Percentiles rank a stretch among this genome's conserved stretches.
These are phyloP conservation scores for Loxodonta africana DNA, from an alignment of 2,113 vertebrate species.

Conservation along the genomic window DNA sequence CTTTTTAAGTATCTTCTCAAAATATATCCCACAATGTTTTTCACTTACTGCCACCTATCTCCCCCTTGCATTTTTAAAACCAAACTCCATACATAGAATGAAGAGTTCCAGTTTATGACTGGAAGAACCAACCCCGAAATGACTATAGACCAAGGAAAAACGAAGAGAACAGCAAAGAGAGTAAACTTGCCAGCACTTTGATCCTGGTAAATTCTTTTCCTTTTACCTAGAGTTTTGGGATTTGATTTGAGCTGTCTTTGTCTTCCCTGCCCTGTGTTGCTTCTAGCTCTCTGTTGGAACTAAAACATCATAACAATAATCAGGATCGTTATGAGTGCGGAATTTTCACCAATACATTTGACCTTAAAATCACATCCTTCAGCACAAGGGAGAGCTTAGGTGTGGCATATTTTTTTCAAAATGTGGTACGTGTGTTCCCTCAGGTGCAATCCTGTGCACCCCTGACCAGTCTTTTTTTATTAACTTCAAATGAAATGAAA, in stretches of 20 bases:
- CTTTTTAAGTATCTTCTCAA: constrained; percentile 9
- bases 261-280: neutral
- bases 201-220: neutral
- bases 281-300: neutral
- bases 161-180: neutral
- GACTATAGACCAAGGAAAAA: neutral
- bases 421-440: neutral
- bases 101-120: neutral
- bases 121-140: neutral
- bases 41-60: neutral
- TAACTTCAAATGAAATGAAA: constrained; percentile 47
- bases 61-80: neutral
- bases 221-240: neutral
- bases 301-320: neutral
- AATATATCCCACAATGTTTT: neutral
- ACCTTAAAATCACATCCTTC: constrained; percentile 4
- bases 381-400: neutral
- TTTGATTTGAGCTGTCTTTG: neutral
- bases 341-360: neutral
- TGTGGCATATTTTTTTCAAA: constrained; percentile 43
- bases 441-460: neutral
- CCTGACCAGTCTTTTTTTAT: neutral
- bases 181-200: neutral
- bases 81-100: neutral
- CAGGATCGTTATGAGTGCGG: neutral